Evolutionary conservation across 2,113 vertebrate genomes (phyloP).

Genomic region (Chauna torquata): DNA sequence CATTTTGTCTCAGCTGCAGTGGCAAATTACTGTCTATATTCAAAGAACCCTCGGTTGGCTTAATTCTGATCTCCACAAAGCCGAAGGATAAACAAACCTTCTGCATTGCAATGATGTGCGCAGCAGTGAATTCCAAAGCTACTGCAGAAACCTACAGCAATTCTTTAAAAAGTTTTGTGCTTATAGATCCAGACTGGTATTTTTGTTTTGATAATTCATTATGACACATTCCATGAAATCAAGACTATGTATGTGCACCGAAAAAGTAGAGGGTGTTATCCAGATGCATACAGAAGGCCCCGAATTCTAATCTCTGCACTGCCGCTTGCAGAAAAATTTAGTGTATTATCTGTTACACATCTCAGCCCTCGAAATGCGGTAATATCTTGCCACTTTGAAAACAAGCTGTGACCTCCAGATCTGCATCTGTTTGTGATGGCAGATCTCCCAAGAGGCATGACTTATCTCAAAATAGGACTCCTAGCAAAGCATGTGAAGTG

Average conservation of each 20-base stretch:
- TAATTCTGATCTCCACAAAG: neutral
- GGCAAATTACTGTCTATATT: neutral
- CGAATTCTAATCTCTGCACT: neutral
- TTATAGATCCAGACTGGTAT: neutral
- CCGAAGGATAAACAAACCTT: neutral
- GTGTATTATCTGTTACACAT: neutral
- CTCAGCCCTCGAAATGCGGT: neutral
- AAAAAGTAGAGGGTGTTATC: neutral
- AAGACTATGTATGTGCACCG: neutral
- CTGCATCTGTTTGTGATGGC: neutral
- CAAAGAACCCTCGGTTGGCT: neutral
- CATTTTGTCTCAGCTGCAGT: neutral
- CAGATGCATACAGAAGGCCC: neutral
- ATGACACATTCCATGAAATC: neutral
- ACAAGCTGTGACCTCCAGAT: neutral
- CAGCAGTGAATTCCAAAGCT: neutral
- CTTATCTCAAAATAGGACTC: neutral
- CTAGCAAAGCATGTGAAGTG: neutral
- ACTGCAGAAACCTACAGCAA: neutral
- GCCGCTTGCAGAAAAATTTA: neutral
- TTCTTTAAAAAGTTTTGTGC: neutral
- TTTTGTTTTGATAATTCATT: neutral
- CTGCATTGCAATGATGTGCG: neutral
- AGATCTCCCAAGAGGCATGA: neutral
- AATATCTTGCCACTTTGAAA: neutral